These are phyloP conservation scores for Hydropsyche tenuis DNA, from an alignment of 1,140 invertebrate genomes.

Conservation along the genomic window DNA sequence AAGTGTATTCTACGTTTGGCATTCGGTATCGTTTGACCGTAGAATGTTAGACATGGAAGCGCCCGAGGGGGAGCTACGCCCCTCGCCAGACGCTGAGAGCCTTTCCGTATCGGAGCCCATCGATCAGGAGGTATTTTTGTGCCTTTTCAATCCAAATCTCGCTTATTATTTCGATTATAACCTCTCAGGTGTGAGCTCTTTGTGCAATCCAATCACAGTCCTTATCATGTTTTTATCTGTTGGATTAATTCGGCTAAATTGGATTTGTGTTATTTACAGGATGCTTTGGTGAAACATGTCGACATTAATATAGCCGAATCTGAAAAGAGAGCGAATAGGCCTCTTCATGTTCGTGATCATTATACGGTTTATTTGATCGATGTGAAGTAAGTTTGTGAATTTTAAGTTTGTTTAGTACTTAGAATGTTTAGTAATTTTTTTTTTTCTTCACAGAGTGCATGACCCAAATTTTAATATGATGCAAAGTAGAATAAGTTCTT, in stretches of 20 bases:
- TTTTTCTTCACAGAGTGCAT: slow-evolving; percentile 66
- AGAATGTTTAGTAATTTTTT: slow-evolving; percentile 4
- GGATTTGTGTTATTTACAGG: slow-evolving; percentile 61
- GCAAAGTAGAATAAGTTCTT: slow-evolving; percentile 69
- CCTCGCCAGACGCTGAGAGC: neutral
- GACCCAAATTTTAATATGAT: slow-evolving; percentile 72
- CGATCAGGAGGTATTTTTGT: neutral
- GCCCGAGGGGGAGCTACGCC: neutral
- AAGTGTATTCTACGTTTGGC: no score
- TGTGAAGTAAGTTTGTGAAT: slow-evolving; percentile 70
- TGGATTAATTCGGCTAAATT: neutral
- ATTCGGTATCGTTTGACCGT: no score
- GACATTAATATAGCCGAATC: slow-evolving; percentile 83
- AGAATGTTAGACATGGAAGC: slow-evolving; percentile 11
- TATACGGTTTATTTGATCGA: slow-evolving; percentile 86
- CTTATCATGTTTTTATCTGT: neutral
- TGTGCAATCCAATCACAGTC: neutral
- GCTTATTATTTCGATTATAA: neutral
- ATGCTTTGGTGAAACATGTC: slow-evolving; percentile 76
- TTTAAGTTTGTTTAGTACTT: neutral
- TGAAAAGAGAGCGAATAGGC: slow-evolving; percentile 81
- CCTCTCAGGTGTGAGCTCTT: neutral
- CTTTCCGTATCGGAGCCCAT: neutral
- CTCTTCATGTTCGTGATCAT: slow-evolving; percentile 81
- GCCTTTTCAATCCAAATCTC: neutral